Percentiles rank a stretch among this genome's conserved stretches.
phyloP scores from a whole-genome alignment of 2,888 invertebrate species.

The Drosophila testacea region DNA sequence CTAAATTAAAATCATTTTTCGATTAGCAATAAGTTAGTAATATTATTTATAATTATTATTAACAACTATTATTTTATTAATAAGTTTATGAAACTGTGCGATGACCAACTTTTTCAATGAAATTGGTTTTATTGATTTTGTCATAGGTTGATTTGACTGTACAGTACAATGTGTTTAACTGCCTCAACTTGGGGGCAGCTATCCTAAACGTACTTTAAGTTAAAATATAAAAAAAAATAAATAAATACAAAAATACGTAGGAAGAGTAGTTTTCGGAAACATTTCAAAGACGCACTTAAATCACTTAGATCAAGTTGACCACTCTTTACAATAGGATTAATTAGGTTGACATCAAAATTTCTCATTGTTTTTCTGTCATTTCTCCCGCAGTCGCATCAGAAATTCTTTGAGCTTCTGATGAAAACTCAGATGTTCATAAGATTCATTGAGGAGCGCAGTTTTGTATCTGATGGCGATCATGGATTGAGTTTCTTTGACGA shows the following conservation, averaged over 20 bases:
- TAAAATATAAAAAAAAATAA: no score
- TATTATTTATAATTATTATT: background rate
- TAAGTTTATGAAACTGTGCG: background rate
- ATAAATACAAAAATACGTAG: no score
- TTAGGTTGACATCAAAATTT: no score
- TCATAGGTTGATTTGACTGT: no score
- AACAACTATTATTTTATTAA: background rate
- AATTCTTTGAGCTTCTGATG: conserved; percentile 95
- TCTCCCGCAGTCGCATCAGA: conserved; percentile 88
- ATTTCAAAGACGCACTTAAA: no score
- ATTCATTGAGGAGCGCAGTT: conserved; percentile 99
- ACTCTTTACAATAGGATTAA: no score
- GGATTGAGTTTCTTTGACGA: conserved; percentile 98
- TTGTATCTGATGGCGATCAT: conserved; percentile 98
- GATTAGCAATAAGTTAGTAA: background rate
- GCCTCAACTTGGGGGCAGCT: no score
- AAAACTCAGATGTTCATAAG: conserved; percentile 98
- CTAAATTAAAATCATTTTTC: background rate
- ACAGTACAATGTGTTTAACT: no score
- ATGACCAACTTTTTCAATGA: background rate
- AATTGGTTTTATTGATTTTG: no score
- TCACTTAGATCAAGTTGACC: no score
- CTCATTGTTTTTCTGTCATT: background rate
- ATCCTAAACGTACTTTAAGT: no score
- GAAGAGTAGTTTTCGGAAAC: no score